phyloP scores from a whole-genome alignment of 2,888 invertebrate species.

The Lampropteryx suffumata region DNA sequence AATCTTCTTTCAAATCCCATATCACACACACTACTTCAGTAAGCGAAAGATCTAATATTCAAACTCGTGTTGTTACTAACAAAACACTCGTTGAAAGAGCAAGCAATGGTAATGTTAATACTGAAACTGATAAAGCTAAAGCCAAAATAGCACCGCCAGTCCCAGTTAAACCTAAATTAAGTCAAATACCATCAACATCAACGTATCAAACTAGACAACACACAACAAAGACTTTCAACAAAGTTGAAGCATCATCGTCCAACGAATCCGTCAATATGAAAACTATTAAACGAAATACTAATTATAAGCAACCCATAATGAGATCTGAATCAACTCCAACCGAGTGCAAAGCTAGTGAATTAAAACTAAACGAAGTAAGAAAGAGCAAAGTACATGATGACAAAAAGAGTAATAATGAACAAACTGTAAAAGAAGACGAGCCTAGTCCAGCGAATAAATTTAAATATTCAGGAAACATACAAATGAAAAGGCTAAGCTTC shows the following conservation, averaged over 20 bases:
- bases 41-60: conserved; percentile 49
- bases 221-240: conserved; percentile 41
- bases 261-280: conserved; percentile 56
- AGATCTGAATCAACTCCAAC: conserved; percentile 55
- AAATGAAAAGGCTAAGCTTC: conserved; percentile 72
- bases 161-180: conserved; percentile 83
- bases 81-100: conserved; percentile 19
- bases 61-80: conserved; percentile 40
- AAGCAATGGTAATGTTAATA: conserved; percentile 39
- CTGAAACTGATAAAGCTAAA: conserved; percentile 58
- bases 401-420: background rate
- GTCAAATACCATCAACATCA: conserved; percentile 50
- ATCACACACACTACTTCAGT: conserved; percentile 49
- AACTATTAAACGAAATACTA: conserved; percentile 59
- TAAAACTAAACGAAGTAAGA: conserved; percentile 25
- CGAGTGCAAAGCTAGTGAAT: conserved; percentile 40
- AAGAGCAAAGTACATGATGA: conserved; percentile 30
- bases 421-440: conserved; percentile 34
- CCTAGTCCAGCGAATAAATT: conserved; percentile 37
- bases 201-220: conserved; percentile 41
- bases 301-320: conserved; percentile 46
- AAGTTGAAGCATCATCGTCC: conserved; percentile 55
- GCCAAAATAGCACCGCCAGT: conserved; percentile 85
- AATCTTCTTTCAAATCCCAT: conserved; percentile 59
- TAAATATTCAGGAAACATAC: conserved; percentile 61